Evolutionary conservation across 2,113 vertebrate species (phyloP).

Genomic region (Carassius gibelio): DNA sequence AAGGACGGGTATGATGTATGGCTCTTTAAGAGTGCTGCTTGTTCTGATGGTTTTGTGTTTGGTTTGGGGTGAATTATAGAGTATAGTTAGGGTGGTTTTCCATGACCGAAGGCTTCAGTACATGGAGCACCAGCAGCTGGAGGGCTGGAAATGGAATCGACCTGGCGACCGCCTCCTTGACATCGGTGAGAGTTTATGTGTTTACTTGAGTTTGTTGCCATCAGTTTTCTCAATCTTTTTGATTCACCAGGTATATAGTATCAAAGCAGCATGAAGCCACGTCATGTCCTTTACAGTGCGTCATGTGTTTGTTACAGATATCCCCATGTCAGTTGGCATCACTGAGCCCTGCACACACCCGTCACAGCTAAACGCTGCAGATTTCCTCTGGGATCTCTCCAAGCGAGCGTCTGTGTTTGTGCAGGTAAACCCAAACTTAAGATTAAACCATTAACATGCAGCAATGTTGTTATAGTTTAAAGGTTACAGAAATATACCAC

Average conservation of each 20-base stretch:
- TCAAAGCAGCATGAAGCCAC: not conserved
- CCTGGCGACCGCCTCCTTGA: conserved; percentile 95
- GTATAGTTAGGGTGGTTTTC: conserved; percentile 95
- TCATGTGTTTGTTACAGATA: conserved; percentile 78
- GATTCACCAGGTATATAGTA: not conserved
- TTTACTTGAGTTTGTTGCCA: not conserved
- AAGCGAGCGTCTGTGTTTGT: conserved; percentile 97
- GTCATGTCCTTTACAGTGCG: not conserved
- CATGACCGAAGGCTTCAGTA: conserved; percentile 96
- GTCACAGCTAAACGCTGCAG: conserved; percentile 94
- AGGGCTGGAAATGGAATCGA: conserved; percentile 96
- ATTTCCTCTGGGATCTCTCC: conserved; percentile 95
- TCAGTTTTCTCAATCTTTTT: too few species aligned
- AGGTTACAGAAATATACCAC: not conserved
- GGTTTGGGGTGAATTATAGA: conserved; percentile 78
- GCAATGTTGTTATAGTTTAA: not conserved
- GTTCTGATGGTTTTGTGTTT: conserved; percentile 28
- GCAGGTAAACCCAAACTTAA: conserved; percentile 79
- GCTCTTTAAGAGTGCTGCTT: not conserved
- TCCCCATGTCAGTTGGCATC: conserved; percentile 97
- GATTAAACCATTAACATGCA: not conserved
- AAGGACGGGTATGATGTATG: not conserved
- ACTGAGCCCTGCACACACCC: conserved; percentile 92
- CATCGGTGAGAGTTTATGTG: conserved; percentile 78
- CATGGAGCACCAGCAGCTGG: conserved; percentile 96